Base-by-base conservation (phyloP, 1,140 invertebrate genomes). In the Pseudomyrmex dendroicus region DNA sequence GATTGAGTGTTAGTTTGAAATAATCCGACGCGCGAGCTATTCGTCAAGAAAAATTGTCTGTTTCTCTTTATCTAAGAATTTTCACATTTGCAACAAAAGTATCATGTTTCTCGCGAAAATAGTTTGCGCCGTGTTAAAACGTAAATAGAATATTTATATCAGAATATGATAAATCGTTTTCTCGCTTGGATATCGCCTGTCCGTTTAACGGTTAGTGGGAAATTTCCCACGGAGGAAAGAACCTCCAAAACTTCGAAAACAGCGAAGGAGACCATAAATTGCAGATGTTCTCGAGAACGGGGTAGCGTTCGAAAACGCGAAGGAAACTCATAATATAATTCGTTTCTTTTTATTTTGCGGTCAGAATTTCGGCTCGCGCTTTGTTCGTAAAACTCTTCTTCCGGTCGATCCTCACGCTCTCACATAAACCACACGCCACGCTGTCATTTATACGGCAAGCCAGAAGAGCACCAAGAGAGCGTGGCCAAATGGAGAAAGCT, bases 111-210 rank as follows among this genome's bases (percentile, higher is more conserved):
- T 48, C 4, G 22, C 35, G 25, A 77, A 56, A 48, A 56, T 56
- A 50, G 25, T n/a, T 68, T 22, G 50, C 17, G 74, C 50, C 4
- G 20, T n/a, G 46, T n/a, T n/a, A 56, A 56, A 5, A 77, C 61
- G 50, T 44, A 77, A 77, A 77, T 77, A 46, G 74, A 77, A 77
- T 56, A 67, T 77, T 44, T 68, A 17, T 57, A 56, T 67, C 44
- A 77, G 63, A 57, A 67, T 48, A 25, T 22, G 44, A 44, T 48
- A 48, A 77, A 56, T 77, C 44, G 67, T 12, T 5, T 56, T 56
- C 56, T 12, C 13, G 22, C 13, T 48, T 22, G 62, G 7, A n/a
- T 25, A 12, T 22, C 25, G 20, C 15, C 5, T 25, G 59, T 48
- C 35, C 35, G 5, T 35, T 35, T 46, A 20, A n/a, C 73, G 54